Conservation (phyloP, 2,888 invertebrate species). For the Panopea generosa region DNA sequence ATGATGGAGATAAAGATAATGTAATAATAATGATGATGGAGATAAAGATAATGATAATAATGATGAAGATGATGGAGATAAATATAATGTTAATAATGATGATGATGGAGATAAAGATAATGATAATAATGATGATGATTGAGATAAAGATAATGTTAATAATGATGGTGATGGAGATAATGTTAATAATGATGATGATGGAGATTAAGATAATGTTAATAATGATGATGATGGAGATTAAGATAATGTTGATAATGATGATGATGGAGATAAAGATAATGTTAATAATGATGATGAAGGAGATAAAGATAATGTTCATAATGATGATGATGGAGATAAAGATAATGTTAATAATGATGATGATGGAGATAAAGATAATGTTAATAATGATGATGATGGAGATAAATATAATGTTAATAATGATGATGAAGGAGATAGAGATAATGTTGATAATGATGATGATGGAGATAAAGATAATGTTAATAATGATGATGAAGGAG, state of each 20-base stretch:
- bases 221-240: not conserved
- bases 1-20: no score
- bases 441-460: no score
- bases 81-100: not conserved
- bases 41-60: not conserved
- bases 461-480: no score
- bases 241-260: not conserved
- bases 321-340: no score
- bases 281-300: not conserved
- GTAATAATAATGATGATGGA: not conserved
- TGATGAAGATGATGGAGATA: no score
- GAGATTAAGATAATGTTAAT: not conserved
- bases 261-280: not conserved
- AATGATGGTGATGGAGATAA: not conserved
- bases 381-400: no score
- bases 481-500: no score
- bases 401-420: no score
- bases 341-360: not conserved
- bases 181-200: not conserved
- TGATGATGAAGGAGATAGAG: no score
- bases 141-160: not conserved
- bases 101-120: not conserved
- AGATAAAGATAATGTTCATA: not conserved
- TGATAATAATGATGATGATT: not conserved
- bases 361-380: not conserved